Percentiles rank a stretch among this genome's conserved stretches.
These are phyloP conservation scores for Pteropus alecto DNA, from an alignment of 2,113 vertebrate genomes.

Conservation along the genomic window DNA sequence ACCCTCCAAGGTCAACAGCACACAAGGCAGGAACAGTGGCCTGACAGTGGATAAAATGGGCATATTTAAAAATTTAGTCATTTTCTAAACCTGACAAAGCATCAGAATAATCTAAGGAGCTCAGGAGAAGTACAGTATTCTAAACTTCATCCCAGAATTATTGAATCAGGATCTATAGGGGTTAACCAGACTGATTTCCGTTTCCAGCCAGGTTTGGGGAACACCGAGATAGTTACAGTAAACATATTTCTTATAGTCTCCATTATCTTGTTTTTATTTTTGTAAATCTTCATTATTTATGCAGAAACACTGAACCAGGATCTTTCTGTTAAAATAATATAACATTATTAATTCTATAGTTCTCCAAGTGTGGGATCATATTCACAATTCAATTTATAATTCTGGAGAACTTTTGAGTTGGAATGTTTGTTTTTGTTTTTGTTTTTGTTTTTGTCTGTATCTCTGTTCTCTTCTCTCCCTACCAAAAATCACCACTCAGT, in stretches of 20 bases:
- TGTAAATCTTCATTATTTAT: neutral
- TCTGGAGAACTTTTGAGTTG: neutral
- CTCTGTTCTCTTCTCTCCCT: neutral
- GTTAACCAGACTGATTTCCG: neutral
- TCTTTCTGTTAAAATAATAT: neutral
- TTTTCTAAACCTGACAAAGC: neutral
- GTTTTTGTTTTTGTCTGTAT: neutral
- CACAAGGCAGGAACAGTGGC: accelerated
- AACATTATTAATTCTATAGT: neutral
- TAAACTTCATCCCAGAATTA: neutral
- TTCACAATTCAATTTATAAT: neutral
- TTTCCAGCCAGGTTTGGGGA: neutral
- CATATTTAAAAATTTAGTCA: neutral
- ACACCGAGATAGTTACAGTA: neutral
- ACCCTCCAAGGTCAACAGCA: neutral
- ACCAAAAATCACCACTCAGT: neutral
- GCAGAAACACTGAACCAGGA: neutral
- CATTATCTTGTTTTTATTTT: neutral
- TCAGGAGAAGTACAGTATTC: neutral
- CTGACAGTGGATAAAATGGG: neutral
- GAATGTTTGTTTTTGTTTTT: neutral
- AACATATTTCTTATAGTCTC: neutral
- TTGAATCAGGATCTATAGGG: neutral
- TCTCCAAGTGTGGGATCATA: neutral
- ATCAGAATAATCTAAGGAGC: neutral